phyloP scores from a whole-genome alignment of 2,113 vertebrate species.

The Anoura caudifer region DNA sequence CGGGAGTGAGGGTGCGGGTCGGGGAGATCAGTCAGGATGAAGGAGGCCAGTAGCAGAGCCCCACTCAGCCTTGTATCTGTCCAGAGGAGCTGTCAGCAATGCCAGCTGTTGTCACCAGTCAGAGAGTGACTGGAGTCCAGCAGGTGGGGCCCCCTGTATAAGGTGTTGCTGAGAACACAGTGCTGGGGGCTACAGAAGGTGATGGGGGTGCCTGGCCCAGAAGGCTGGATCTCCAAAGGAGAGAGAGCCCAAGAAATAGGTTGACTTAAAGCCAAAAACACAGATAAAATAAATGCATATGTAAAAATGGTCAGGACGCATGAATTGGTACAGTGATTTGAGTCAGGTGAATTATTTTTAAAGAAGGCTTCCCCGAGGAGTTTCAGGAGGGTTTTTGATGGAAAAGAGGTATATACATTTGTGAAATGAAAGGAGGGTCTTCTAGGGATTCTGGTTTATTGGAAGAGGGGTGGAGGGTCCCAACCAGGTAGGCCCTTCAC shows the following conservation, averaged over 20 bases:
- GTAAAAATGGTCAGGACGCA: neutral
- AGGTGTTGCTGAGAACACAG: neutral
- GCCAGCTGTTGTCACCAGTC: neutral
- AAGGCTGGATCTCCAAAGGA: neutral
- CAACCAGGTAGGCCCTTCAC: neutral
- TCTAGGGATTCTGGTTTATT: accelerated
- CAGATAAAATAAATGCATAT: no score
- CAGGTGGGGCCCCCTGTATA: neutral
- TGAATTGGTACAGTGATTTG: no score
- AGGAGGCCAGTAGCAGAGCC: neutral
- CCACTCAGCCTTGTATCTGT: neutral
- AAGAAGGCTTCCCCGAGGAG: neutral
- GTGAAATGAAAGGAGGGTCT: neutral
- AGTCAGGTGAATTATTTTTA: neutral
- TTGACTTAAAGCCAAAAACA: neutral
- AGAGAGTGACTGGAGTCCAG: no score
- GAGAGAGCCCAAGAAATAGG: neutral
- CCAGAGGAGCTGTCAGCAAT: neutral
- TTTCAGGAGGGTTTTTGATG: neutral
- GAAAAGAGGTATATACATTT: neutral
- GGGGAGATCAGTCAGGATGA: accelerated
- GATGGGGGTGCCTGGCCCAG: neutral
- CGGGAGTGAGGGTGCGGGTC: neutral
- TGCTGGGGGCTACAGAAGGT: neutral
- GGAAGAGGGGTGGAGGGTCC: neutral